Base-by-base conservation (phyloP, 1,140 invertebrate genomes). In the Drosophila truncata region DNA sequence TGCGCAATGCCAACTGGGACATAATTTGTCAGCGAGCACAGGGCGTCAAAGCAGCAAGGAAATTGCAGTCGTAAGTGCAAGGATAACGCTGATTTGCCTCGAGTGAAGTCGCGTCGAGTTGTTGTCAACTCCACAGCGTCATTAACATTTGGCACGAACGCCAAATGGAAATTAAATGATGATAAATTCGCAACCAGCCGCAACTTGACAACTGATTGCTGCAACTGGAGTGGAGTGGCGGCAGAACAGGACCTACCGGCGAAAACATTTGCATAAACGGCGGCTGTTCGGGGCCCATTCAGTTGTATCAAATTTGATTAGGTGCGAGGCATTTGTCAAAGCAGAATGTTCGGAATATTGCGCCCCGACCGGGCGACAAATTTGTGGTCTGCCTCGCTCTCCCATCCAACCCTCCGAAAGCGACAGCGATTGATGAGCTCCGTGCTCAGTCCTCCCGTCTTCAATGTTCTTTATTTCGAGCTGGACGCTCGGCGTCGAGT, bases 91-190 rank as follows among this genome's bases (percentile, higher is more conserved):
- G 80, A 82, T 78, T 77, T 76, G 59, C 72, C 47, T 49, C 42
- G 31, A 60, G 31, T 62, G 58, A 64, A 65, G 80, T 61, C 75
- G 70, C 73, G 70, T 69, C 82, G 77, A 67, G 77, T 78, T 80
- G 77, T 81, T 91, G 87, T 91, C 87, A 87, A 91, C 87, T 91
- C 87, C 83, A 91, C 87, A 82, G 77, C 87, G 80, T 91, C 87
- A 91, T 91, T 91, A 91, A 91, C 82, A 76, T 82, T 72, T 72
- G 88, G 82, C 87, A 87, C 80, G 87, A 77, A 91, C 76, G 80
- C 72, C 86, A 91, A 87, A 91, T 87, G 82, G 86, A 91, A 91
- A 91, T 88, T 88, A 88, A 88, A 88, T 88, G 84, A 88, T 88
- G 84, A 90, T 88, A 88, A 88, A 88, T 88, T 88, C 83, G 84